A percentile compares a stretch with the other conserved stretches of the same genome.
Conservation (phyloP, 2,888 invertebrate genomes). For the Elegia similella region DNA sequence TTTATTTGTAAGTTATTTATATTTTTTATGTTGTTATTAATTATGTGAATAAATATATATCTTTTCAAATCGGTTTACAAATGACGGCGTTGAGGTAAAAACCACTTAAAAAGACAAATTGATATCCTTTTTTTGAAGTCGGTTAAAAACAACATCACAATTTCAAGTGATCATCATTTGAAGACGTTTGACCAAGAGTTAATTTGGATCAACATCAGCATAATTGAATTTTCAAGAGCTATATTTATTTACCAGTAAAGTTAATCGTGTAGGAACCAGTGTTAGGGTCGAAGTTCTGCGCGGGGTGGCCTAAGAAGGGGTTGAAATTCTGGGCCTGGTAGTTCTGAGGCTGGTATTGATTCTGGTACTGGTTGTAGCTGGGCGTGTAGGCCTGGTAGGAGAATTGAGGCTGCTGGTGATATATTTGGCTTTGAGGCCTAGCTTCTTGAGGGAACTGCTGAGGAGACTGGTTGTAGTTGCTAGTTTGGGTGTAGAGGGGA, state of each 20-base stretch:
- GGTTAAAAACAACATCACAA: no score
- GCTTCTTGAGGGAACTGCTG: conserved; percentile 58
- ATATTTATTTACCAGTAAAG: conserved; percentile 81
- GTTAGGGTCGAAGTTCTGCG: conserved; percentile 86
- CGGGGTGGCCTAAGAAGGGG: conserved; percentile 85
- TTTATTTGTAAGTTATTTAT: no score
- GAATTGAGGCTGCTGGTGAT: conserved; percentile 68
- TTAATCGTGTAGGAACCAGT: conserved; percentile 90
- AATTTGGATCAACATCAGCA: background rate
- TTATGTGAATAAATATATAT: no score
- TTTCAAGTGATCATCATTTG: no score
- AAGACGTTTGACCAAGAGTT: no score
- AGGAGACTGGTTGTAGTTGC: conserved; percentile 53
- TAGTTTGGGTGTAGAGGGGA: conserved; percentile 45
- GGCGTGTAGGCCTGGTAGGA: conserved; percentile 65
- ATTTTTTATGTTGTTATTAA: no score
- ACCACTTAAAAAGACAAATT: no score
- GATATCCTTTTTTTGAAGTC: no score
- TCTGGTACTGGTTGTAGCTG: conserved; percentile 47
- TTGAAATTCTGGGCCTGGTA: conserved; percentile 62
- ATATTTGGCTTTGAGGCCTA: conserved; percentile 64
- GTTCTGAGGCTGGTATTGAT: conserved; percentile 51
- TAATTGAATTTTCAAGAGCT: background rate
- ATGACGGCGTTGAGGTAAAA: no score
- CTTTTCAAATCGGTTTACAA: no score